Evolutionary conservation across 2,888 invertebrate species (phyloP), one percentile per base, ranked within the genome.

Genomic region (Zaprionus lineosus): DNA sequence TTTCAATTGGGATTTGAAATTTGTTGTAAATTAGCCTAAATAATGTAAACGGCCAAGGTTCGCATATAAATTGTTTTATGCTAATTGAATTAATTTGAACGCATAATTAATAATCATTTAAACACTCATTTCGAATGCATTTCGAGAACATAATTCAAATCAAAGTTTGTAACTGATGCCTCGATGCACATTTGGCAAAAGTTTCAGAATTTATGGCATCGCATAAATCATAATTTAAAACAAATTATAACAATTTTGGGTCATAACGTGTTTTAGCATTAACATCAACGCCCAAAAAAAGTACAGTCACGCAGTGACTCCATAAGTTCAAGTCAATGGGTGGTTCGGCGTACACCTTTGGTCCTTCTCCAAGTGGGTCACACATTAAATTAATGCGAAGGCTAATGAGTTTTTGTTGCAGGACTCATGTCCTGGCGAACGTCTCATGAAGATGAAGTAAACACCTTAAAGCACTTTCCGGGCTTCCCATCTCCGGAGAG

Each of bases 1-100:
- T 55, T 40, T 33, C 26, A 71, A 71, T 73, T 74, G 68, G n/a
- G n/a, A n/a, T n/a, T n/a, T n/a, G n/a, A n/a, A 83, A 76, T 74
- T 68, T 62, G 51, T 51, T 39, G 52, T 46, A 62, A 76, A 83
- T 78, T 83, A 73, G 77, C 61, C 34, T 26, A 40, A 69, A 62
- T 72, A 61, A 64, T 74, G 59, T 65, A 48, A 60, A 60, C 2
- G 34, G 29, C 14, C 6, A 28, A 46, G 33, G 59, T 70, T 16
- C 28, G 16, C 33, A 34, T 34, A 52, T 53, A 77, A 48, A 61
- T 56, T 52, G 44, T 50, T 28, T n/a, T 59, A 29, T 47, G 43
- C 57, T 69, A 57, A 76, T 73, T 75, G 60, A 59, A 84, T 83
- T 64, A 51, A 78, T 81, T 84, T 65, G 39, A 71, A 83, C 85